These are phyloP conservation scores for Bombus sylvicola DNA, from an alignment of 1,140 invertebrate species.

Conservation along the genomic window DNA sequence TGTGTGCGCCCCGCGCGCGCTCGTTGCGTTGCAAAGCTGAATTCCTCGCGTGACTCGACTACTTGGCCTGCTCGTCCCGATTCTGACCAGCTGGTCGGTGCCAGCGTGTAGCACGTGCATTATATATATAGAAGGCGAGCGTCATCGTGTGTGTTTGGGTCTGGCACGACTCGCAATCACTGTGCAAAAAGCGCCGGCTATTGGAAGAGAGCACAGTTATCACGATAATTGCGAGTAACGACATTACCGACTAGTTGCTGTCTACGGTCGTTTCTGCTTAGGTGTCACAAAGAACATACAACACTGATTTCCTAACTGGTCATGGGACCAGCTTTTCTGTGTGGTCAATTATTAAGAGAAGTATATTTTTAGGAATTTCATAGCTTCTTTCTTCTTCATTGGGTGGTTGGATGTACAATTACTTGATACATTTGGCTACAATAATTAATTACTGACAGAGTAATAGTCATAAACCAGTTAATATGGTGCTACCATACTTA, in stretches of 20 bases:
- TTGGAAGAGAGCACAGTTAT: conserved; percentile 18
- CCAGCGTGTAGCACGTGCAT: conserved; percentile 7
- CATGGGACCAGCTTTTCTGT: too few species aligned
- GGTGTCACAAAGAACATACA: background rate
- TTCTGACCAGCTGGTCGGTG: background rate
- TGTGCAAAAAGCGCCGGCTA: background rate
- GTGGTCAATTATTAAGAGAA: too few species aligned
- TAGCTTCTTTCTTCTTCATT: too few species aligned
- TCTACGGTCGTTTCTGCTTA: background rate
- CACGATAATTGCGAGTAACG: conserved; percentile 29
- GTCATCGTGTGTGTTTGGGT: background rate
- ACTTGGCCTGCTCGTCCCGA: conserved; percentile 13
- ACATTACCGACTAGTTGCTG: background rate
- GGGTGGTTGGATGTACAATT: too few species aligned
- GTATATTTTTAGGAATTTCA: too few species aligned
- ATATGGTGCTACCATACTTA: background rate
- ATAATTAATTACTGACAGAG: too few species aligned
- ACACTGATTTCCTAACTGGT: too few species aligned
- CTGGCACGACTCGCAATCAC: background rate
- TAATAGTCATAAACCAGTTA: background rate
- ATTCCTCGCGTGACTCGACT: conserved; percentile 65
- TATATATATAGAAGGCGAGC: conserved; percentile 11
- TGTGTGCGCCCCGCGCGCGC: background rate
- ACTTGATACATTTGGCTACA: too few species aligned
- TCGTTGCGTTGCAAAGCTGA: conserved; percentile 27